A percentile compares a stretch with the other conserved stretches of the same genome.
Conservation (phyloP, 2,797 vertebrate genomes). For the Naso thynnoides region DNA sequence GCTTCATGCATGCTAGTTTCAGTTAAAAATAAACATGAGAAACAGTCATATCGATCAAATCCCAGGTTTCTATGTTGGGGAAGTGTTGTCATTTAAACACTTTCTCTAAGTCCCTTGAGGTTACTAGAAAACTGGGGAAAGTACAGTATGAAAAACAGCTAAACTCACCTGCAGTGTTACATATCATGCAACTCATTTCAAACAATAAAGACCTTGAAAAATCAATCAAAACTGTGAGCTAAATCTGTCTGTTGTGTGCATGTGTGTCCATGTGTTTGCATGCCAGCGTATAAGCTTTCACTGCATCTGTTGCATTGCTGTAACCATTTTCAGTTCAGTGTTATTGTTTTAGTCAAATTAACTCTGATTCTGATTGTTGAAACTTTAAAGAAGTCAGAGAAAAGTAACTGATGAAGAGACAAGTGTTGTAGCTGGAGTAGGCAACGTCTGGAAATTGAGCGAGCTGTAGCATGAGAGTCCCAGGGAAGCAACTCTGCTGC, state of each 20-base stretch:
- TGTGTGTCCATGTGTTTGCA: too few species aligned
- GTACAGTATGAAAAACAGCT: conserved; percentile 38
- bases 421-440: too few species aligned
- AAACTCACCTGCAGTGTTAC: background rate
- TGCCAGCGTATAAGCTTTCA: background rate
- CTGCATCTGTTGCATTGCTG: background rate
- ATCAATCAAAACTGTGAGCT: background rate
- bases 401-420: background rate
- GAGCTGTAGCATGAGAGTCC: too few species aligned
- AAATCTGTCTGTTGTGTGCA: background rate
- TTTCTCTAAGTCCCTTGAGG: background rate
- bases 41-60: conserved; percentile 12
- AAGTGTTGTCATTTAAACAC: background rate
- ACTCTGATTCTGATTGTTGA: background rate
- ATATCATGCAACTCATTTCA: background rate
- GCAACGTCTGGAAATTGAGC: too few species aligned
- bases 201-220: background rate
- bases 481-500: too few species aligned
- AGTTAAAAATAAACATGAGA: background rate
- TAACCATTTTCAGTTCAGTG: too few species aligned
- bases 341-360: background rate
- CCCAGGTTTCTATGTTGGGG: background rate
- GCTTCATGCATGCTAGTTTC: background rate
- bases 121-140: conserved; percentile 20
- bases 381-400: background rate